Conservation (phyloP, 2,797 vertebrate species). For the Adelosebastes latens region DNA sequence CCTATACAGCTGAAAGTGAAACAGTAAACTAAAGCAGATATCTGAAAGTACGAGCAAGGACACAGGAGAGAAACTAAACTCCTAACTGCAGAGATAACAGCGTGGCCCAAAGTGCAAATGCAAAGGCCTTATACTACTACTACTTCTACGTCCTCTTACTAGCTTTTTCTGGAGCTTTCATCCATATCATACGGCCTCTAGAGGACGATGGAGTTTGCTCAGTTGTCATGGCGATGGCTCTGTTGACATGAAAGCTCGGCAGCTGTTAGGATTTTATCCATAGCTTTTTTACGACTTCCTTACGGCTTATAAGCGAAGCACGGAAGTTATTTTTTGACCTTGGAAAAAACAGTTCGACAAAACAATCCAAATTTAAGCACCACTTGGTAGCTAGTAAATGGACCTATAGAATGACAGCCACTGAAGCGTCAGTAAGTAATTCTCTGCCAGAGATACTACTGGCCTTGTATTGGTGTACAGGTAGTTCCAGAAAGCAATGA, state of each 20-base stretch:
- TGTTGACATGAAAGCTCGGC: neutral
- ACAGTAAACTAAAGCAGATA: too few species aligned
- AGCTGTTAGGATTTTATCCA: neutral
- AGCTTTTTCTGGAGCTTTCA: neutral
- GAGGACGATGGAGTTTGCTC: neutral
- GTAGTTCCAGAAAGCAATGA: neutral
- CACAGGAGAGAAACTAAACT: too few species aligned
- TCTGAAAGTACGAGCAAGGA: too few species aligned
- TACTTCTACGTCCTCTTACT: too few species aligned
- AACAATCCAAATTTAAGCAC: neutral
- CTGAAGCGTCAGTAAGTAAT: neutral
- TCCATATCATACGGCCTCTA: neutral
- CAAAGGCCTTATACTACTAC: too few species aligned
- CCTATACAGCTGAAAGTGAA: too few species aligned
- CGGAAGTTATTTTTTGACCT: neutral
- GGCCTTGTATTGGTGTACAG: neutral
- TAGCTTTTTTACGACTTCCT: neutral
- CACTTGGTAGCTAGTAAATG: neutral
- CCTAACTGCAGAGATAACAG: too few species aligned
- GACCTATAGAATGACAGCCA: neutral
- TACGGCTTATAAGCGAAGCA: neutral
- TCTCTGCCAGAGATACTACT: neutral
- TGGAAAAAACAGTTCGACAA: neutral
- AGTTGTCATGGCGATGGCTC: neutral
- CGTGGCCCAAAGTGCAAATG: too few species aligned